phyloP scores from a whole-genome alignment of 2,113 vertebrate genomes.

The Myotis yumanensis region DNA sequence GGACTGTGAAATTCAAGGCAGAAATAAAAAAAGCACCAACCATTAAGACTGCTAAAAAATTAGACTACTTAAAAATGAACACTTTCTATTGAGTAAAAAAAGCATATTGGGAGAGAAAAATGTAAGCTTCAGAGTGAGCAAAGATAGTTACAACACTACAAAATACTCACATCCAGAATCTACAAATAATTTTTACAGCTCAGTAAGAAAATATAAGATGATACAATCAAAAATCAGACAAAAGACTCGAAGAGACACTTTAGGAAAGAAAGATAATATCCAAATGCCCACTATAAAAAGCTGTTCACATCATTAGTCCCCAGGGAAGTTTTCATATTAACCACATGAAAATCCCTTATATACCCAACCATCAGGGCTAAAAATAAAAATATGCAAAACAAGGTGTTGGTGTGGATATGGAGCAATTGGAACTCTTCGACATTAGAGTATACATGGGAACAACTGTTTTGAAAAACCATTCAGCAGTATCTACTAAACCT shows the following conservation, averaged over 20 bases:
- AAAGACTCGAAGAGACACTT: neutral
- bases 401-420: neutral
- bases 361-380: neutral
- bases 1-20: neutral
- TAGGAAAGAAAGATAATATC: neutral
- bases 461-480: neutral
- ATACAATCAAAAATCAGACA: neutral
- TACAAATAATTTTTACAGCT: neutral
- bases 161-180: neutral
- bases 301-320: neutral
- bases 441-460: neutral
- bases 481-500: neutral
- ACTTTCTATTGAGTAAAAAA: neutral
- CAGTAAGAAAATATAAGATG: neutral
- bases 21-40: neutral
- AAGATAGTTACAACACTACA: neutral
- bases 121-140: neutral
- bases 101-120: neutral
- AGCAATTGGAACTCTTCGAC: too few relatives aligned
- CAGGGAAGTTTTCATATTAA: neutral
- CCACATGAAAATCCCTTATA: neutral
- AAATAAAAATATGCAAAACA: neutral
- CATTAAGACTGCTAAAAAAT: neutral
- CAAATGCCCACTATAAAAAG: neutral
- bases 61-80: neutral